Evolutionary conservation across 2,888 invertebrate species (phyloP).

Genomic region (Drosophila pegasa): DNA sequence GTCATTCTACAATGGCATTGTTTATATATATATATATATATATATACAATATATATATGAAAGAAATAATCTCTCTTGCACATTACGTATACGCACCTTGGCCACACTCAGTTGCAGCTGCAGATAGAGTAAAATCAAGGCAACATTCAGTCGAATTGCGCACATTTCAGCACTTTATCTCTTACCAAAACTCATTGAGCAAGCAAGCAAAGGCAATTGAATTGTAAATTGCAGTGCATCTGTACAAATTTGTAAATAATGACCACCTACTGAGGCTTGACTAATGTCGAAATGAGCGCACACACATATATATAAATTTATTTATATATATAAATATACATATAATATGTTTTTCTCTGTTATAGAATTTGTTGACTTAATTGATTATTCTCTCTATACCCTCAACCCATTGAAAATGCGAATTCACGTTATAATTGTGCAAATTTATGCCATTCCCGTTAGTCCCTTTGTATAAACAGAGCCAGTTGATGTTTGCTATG

Average conservation of each 20-base stretch:
- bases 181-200: slow-evolving; percentile 6
- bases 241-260: slow-evolving; percentile 7
- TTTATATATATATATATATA: not conserved
- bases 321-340: not conserved
- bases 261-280: slow-evolving; percentile 33
- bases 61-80: too few relatives aligned
- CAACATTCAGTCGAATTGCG: not conserved
- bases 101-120: slow-evolving; percentile 13
- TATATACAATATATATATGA: too few relatives aligned
- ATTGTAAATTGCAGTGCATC: slow-evolving; percentile 16
- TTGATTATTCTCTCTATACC: not conserved
- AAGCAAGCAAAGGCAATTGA: slow-evolving; percentile 9
- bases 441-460: not conserved
- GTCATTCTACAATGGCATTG: slow-evolving; percentile 45
- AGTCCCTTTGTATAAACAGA: too few relatives aligned
- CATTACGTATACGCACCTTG: slow-evolving; percentile 56
- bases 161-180: slow-evolving; percentile 8
- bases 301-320: too few relatives aligned
- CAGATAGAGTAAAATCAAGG: not conserved
- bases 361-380: not conserved
- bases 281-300: slow-evolving; percentile 49
- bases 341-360: not conserved
- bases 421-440: not conserved
- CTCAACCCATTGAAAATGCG: not conserved
- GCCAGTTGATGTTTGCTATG: too few relatives aligned